phyloP scores from a whole-genome alignment of 2,113 vertebrate genomes.

The Semnopithecus entellus region DNA sequence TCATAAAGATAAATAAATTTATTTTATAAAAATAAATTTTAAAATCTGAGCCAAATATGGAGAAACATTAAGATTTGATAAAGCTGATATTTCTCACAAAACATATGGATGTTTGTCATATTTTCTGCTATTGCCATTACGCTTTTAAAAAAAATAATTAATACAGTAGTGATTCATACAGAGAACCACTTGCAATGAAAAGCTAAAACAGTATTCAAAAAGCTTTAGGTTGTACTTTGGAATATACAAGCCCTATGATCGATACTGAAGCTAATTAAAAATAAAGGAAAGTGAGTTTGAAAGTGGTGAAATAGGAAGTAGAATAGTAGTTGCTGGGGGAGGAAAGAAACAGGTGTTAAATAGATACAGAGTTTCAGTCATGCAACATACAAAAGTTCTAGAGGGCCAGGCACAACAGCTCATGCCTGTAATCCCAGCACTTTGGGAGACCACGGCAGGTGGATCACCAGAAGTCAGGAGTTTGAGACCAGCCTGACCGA shows the following conservation, averaged over 20 bases:
- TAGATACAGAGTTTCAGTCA: background rate
- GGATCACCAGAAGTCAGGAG: too few relatives aligned
- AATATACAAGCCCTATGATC: background rate
- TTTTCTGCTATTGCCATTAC: background rate
- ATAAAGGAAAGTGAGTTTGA: background rate
- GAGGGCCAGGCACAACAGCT: too few relatives aligned
- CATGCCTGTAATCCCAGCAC: too few relatives aligned
- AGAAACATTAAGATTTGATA: background rate
- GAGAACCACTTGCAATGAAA: background rate
- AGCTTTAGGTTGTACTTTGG: background rate
- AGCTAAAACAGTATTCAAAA: background rate
- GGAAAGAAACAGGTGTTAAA: background rate
- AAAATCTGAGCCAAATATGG: background rate
- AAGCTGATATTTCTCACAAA: background rate
- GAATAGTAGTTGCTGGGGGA: background rate
- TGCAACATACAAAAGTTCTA: background rate
- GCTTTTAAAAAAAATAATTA: background rate
- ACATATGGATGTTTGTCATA: background rate
- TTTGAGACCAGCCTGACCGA: too few relatives aligned
- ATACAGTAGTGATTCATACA: background rate
- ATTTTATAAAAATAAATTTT: background rate
- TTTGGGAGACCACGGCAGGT: too few relatives aligned
- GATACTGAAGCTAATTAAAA: conserved; percentile 20
- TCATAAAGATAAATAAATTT: too few relatives aligned
- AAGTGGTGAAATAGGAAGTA: background rate